Evolutionary conservation across 1,140 invertebrate species (phyloP), one percentile per base, ranked within the genome.

Genomic region (Spodoptera litura): DNA sequence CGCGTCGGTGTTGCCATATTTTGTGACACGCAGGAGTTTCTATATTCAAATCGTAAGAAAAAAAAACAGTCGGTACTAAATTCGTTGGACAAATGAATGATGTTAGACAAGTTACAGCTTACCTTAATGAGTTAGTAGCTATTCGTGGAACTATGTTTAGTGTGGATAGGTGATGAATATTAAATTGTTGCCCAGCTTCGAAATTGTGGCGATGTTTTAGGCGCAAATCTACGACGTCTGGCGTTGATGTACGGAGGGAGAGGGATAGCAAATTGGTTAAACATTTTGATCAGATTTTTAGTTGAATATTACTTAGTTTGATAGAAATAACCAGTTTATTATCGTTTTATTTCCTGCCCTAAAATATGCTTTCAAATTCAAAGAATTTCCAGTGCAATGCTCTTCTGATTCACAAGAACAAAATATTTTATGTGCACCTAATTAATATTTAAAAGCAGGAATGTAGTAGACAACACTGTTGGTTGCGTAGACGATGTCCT

Each of bases 401-500:
- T 31, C 38, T 44, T 44, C 9, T 25, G n/a, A 2, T 9, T 25
- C 9, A 56, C 6, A 56, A 8, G 15, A 56, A 20, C n/a, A 38
- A 35, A 35, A 35, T 13, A 38, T 38, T n/a, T 35, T 25, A 64
- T 35, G 9, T 44, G 38, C 38, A 44, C 38, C 38, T 44, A 44
- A 44, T 44, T 44, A 62, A 52, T 35, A 53, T 15, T 62, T 53
- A 38, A 76, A 76, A 44, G 38, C 38, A 44, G 15, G 31, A 38
- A 53, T 35, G 52, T 44, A 55, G 61, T 76, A 55, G 74, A 66
- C 62, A 66, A 56, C 51, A 66, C 62, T 52, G 74, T 25, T 27
- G 38, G 38, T 71, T 77, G 72, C 76, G 76, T 72, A 74, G 51
- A 76, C 68, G 44, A n/a, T 82, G 78, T 79, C 74, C 72, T 79